Conservation (phyloP, 2,797 vertebrate genomes). For the Macrochelys suwanniensis region DNA sequence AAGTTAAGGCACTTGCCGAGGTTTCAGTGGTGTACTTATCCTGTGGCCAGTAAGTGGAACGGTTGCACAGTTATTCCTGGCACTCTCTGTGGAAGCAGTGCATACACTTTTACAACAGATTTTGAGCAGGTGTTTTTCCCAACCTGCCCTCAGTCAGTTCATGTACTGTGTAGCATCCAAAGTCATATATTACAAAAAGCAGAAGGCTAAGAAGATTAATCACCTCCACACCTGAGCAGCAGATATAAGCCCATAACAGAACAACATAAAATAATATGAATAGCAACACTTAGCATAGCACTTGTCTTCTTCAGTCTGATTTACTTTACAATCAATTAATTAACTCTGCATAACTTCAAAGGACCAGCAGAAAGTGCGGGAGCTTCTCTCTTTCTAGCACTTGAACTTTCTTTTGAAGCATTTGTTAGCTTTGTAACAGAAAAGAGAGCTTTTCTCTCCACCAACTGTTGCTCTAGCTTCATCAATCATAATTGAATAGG, state of each 20-base stretch:
- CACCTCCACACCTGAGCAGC: neutral
- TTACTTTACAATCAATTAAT: neutral
- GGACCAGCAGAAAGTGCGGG: neutral
- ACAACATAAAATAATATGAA: fast-evolving
- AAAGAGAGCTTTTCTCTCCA: neutral
- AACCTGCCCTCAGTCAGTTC: neutral
- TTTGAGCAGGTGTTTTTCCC: neutral
- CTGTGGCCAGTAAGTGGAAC: neutral
- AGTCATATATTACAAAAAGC: neutral
- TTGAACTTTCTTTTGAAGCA: neutral
- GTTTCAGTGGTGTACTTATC: neutral
- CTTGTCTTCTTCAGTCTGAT: neutral
- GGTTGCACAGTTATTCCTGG: neutral
- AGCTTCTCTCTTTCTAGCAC: neutral
- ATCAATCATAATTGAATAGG: neutral
- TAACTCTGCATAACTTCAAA: neutral
- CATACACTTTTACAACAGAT: neutral
- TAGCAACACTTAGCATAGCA: neutral
- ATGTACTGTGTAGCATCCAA: neutral
- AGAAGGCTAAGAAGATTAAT: neutral
- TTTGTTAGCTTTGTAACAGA: neutral
- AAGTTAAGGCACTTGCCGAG: neutral
- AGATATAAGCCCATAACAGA: neutral
- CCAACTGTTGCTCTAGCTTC: neutral
- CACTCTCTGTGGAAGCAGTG: neutral